phyloP scores from a whole-genome alignment of 2,888 invertebrate species.

The Nomada fabriciana region DNA sequence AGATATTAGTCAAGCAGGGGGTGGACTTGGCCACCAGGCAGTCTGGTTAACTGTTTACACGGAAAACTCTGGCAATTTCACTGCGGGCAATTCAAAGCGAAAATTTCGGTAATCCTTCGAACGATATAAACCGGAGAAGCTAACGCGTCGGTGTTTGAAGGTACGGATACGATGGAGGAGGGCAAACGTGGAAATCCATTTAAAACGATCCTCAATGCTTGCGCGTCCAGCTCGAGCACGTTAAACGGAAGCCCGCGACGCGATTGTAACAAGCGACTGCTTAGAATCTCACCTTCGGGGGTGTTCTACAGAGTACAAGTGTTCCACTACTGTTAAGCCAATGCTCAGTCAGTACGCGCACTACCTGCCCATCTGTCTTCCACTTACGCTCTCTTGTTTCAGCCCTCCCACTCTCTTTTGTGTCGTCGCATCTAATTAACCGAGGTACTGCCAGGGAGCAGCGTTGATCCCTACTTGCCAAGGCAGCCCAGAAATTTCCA shows the following conservation, averaged over 20 bases:
- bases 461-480: constrained; percentile 50
- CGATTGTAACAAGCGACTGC: constrained; percentile 55
- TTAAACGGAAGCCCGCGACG: constrained; percentile 41
- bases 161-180: not conserved
- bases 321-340: constrained; percentile 50
- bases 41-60: constrained; percentile 48
- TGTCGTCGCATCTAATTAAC: constrained; percentile 70
- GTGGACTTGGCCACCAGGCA: not conserved
- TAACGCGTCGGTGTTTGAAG: not conserved
- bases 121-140: not conserved
- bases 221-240: constrained; percentile 43
- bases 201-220: constrained; percentile 51
- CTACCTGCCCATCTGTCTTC: not conserved
- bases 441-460: constrained; percentile 50
- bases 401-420: constrained; percentile 59
- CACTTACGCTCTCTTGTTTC: constrained; percentile 23
- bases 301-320: constrained; percentile 45
- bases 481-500: constrained; percentile 50
- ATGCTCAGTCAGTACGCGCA: constrained; percentile 6
- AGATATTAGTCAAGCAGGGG: constrained; percentile 45
- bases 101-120: constrained; percentile 44
- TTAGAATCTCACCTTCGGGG: constrained; percentile 64
- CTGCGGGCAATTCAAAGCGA: constrained; percentile 22
- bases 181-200: constrained; percentile 27
- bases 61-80: constrained; percentile 39